Evolutionary conservation across 2,888 invertebrate species (phyloP).

Genomic region (Leucophenga maculata): DNA sequence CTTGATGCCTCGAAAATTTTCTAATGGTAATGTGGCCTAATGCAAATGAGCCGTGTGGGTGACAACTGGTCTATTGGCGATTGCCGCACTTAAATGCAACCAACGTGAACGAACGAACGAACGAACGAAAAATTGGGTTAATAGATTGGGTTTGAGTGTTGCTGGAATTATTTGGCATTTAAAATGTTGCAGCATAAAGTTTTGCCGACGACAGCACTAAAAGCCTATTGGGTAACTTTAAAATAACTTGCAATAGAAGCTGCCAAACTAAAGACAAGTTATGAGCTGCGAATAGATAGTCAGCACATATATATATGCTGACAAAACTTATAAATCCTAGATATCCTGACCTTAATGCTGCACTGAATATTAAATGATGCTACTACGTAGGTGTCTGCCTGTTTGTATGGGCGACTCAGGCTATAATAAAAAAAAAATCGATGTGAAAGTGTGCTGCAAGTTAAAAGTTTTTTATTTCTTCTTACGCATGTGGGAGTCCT

Average conservation of each 20-base stretch:
- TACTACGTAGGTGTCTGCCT: slow-evolving; percentile 36
- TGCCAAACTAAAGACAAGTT: neutral
- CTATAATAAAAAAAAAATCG: slow-evolving; percentile 50
- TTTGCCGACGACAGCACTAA: neutral
- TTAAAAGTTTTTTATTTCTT: slow-evolving; percentile 42
- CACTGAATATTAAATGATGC: slow-evolving; percentile 64
- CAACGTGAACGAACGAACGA: neutral
- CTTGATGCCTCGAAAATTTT: slow-evolving; percentile 57
- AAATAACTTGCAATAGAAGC: slow-evolving; percentile 8
- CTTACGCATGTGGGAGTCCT: slow-evolving; percentile 10
- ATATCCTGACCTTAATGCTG: slow-evolving; percentile 68
- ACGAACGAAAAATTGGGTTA: neutral
- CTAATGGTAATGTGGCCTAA: slow-evolving; percentile 58
- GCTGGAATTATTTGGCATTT: neutral
- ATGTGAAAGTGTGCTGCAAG: slow-evolving; percentile 52
- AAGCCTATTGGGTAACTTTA: neutral
- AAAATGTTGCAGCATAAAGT: neutral
- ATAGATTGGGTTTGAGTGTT: neutral
- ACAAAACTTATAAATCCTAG: slow-evolving; percentile 66
- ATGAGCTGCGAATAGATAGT: slow-evolving; percentile 6
- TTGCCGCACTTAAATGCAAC: slow-evolving; percentile 18
- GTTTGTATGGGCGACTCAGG: slow-evolving; percentile 20
- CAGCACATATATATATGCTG: slow-evolving; percentile 39
- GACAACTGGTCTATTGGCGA: slow-evolving; percentile 50
- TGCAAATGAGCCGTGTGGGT: slow-evolving; percentile 68